Base-by-base conservation (phyloP, 2,888 invertebrate species). In the Tipula unca region DNA sequence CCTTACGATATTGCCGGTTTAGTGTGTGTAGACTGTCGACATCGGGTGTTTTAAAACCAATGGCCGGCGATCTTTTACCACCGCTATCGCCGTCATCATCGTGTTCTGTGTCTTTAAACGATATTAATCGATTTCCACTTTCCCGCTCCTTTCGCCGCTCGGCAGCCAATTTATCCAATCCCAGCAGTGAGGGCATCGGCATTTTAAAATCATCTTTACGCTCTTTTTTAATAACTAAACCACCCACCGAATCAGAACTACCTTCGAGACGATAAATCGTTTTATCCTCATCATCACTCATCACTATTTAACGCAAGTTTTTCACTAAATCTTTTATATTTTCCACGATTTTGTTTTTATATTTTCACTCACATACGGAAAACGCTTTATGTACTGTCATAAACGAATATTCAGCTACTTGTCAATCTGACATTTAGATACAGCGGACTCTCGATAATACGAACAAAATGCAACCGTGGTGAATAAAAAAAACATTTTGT, bases 121-220 rank as follows among this genome's bases (percentile, higher is more conserved):
- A 95, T 88, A 94, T 94, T 85, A 94, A 91, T 1, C 94, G 91
- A 85, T 93, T 93, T 17, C 90, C 90, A 87, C 94, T 94, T 88
- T 94, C 93, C 86, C 91, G 91, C 88, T 93, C 93, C 86, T 91
- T 91, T 8, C 95, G 92, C 87, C 95, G 94, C 85, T 94, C 93
- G n/a, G 94, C 96, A 20, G 97, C 97, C 87, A 98, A 91, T 90
- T 95, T 95, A 90, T 98, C 97, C 85, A 98, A 91, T 0, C 98
- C 98, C 5, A 97, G 91, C 8, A 96, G 90, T 0, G 97, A 97
- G 54, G 93, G 93, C 88, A 93, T 94, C 0, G 95, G 96, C 85
- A 95, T 93, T 90, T 96, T 96, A 88, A 96, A 96, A 48, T 90
- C 90, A 1, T 91, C 92, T 86, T 91, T 91, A 86, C 89, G 89